Evolutionary conservation across 2,113 vertebrate species (phyloP), one percentile per base, ranked within the genome.

Genomic region (Puntigrus tetrazona): DNA sequence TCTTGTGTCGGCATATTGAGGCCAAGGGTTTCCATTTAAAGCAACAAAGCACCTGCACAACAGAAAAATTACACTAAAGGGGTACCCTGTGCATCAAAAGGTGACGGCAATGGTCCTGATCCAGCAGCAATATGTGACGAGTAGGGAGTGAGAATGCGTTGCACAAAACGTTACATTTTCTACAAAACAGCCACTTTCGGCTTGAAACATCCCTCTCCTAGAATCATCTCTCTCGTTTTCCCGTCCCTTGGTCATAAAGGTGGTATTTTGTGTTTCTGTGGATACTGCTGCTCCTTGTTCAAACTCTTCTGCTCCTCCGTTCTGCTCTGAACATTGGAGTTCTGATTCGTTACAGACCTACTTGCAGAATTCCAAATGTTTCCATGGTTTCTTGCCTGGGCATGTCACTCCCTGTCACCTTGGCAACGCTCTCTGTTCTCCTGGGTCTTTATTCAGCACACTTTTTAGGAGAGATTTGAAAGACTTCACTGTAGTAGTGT

Each of bases 291-390:
- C 86, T 86, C 81, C 47, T 29, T 45, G 41, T 50, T n/a, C 38
- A 78, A 70, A 70, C 63, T 78, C 89, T 45, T 73, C 84, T 82
- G 82, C 86, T 89, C 36, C 76, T 88, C 79, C n/a, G 55, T 90
- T 75, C 82, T 78, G 87, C 89, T 85, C 73, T 57, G 76, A 90
- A 90, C 88, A 86, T 90, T 86, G 87, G 91, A 88, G 87, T 91
- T 89, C 87, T 82, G 91, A 93, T 94, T 94, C 11, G 88, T 91
- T 91, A 93, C 70, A 88, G 88, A 81, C 89, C 87, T 85, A 87
- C 86, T 88, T 91, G 89, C 70, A 69, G 73, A 89, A 93, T 93
- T 93, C 90, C 87, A 77, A 73, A 84, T 70, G 92, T 94, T 94
- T 91, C 91, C 89, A 92, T 93, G 91, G 92, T 89, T 88, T 93